phyloP scores from a whole-genome alignment of 1,140 invertebrate species.

The Drosophila nannoptera region DNA sequence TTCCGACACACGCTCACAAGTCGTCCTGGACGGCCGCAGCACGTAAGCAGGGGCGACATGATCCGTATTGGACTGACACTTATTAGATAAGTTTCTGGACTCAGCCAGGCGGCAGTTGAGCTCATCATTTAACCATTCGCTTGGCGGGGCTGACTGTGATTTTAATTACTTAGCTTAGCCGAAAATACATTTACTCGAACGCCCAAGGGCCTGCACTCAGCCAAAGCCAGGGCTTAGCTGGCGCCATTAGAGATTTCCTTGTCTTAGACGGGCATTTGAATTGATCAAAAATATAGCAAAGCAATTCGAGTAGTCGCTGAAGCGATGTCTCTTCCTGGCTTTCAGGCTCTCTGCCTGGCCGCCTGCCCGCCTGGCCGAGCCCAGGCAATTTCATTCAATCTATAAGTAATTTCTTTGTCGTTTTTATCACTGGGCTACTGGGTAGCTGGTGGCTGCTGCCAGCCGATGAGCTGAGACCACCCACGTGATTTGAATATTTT shows the following conservation, averaged over 20 bases:
- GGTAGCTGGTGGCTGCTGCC: constrained; percentile 11
- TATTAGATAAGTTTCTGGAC: constrained; percentile 69
- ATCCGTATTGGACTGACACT: constrained; percentile 55
- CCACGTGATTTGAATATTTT: constrained; percentile 79
- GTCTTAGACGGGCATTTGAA: constrained; percentile 71
- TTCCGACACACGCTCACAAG: constrained; percentile 32
- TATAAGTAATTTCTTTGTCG: constrained; percentile 73
- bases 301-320: constrained; percentile 8
- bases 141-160: constrained; percentile 28
- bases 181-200: constrained; percentile 35
- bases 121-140: constrained; percentile 66
- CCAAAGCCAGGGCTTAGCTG: constrained; percentile 56
- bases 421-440: constrained; percentile 60
- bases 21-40: constrained; percentile 50
- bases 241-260: constrained; percentile 65
- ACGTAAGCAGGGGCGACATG: constrained; percentile 36
- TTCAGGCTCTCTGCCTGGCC: neutral
- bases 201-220: constrained; percentile 26
- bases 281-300: constrained; percentile 66
- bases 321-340: neutral
- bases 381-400: constrained; percentile 73
- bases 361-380: constrained; percentile 12
- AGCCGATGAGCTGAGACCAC: constrained; percentile 65
- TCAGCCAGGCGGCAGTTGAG: constrained; percentile 10
- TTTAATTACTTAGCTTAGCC: constrained; percentile 69